A percentile compares a stretch with the other conserved stretches of the same genome.
Evolutionary conservation across 2,113 vertebrate genomes (phyloP).

Genomic region (Halcyon malimbica): DNA sequence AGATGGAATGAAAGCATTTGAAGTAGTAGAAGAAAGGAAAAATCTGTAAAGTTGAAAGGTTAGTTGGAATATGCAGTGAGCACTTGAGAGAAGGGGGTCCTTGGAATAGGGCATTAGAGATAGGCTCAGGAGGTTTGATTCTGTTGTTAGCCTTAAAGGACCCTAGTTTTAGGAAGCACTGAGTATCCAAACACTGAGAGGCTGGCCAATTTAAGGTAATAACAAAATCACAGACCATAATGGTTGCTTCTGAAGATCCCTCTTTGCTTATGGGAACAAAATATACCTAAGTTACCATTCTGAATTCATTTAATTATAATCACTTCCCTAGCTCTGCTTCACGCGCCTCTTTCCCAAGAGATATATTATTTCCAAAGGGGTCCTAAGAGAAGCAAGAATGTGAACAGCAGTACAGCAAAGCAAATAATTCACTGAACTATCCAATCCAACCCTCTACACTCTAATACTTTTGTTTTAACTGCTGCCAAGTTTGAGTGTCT

Average conservation of each 20-base stretch:
- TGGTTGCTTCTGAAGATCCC: background rate
- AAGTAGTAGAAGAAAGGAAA: background rate
- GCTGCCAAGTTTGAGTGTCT: background rate
- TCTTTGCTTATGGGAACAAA: background rate
- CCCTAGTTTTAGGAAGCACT: background rate
- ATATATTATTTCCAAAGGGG: background rate
- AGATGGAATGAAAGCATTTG: background rate
- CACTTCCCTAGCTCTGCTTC: background rate
- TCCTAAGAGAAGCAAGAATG: background rate
- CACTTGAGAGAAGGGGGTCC: background rate
- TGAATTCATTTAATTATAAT: background rate
- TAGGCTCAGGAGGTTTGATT: background rate
- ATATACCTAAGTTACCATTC: background rate
- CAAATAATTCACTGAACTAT: background rate
- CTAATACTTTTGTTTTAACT: background rate
- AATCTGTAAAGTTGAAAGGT: background rate
- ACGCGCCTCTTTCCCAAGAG: background rate
- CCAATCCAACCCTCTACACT: background rate
- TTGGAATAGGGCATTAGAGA: background rate
- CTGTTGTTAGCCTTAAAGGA: background rate
- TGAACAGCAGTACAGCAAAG: background rate
- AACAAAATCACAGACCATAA: background rate
- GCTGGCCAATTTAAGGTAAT: background rate
- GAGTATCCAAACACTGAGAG: background rate
- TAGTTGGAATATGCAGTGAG: background rate